Evolutionary conservation across 2,888 invertebrate genomes (phyloP).

Genomic region (Cordilura impudica): DNA sequence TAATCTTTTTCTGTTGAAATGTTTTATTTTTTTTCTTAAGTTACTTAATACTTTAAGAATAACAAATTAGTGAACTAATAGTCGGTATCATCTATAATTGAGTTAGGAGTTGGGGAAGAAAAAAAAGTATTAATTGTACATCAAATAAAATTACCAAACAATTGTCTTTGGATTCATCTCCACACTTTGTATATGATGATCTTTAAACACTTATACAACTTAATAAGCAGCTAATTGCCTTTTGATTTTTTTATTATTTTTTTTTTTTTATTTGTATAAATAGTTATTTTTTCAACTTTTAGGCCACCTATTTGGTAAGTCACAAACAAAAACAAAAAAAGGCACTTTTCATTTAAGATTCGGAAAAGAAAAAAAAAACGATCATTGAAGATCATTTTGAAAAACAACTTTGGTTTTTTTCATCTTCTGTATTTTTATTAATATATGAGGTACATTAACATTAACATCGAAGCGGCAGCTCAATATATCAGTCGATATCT

Average conservation of each 20-base stretch:
- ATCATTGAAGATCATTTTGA: conserved; percentile 39
- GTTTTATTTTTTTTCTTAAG: conserved; percentile 4
- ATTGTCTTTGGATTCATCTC: conserved; percentile 22
- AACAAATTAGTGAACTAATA: conserved; percentile 21
- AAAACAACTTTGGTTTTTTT: too few species aligned
- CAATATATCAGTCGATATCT: conserved; percentile 78
- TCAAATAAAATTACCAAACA: conserved; percentile 52
- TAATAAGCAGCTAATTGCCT: conserved; percentile 72
- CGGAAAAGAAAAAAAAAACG: neutral
- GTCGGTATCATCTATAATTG: neutral
- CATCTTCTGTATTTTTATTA: conserved; percentile 8
- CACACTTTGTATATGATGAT: neutral
- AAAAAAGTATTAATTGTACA: conserved; percentile 50
- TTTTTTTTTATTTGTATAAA: neutral
- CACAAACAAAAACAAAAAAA: neutral
- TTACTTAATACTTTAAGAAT: conserved; percentile 1
- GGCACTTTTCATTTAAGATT: conserved; percentile 3
- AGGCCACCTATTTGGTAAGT: neutral
- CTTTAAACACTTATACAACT: conserved; percentile 53
- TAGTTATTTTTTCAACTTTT: neutral
- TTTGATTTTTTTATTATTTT: conserved; percentile 68
- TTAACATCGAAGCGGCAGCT: conserved; percentile 68
- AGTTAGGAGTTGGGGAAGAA: conserved; percentile 9
- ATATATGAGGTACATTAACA: conserved; percentile 31
- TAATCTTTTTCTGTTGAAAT: neutral